Percentiles rank a stretch among this genome's conserved stretches.
Conservation (phyloP, 2,113 vertebrate genomes). For the Pachyramphus minor region DNA sequence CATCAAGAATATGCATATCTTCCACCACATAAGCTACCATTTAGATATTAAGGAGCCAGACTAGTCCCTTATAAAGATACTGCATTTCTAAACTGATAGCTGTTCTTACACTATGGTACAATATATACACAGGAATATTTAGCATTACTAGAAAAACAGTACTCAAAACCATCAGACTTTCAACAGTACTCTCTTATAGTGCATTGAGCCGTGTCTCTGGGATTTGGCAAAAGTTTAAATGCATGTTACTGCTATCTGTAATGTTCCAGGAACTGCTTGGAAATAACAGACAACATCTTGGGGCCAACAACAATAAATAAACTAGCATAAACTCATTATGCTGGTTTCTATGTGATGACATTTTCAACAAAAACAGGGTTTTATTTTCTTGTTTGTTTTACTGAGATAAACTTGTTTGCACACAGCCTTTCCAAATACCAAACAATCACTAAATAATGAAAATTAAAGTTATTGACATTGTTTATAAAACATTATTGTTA, state of each 20-base stretch:
- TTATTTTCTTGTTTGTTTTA: slow-evolving; percentile 34
- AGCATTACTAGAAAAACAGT: not conserved
- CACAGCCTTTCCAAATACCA: slow-evolving; percentile 7
- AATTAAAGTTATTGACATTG: not conserved
- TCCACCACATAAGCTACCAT: not conserved
- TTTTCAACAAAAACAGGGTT: not conserved
- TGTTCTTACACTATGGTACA: not conserved
- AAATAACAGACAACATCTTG: not conserved
- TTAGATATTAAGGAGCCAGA: not conserved
- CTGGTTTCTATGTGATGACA: not conserved
- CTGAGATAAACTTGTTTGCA: slow-evolving; percentile 31
- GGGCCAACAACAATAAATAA: not conserved
- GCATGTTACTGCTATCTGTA: not conserved
- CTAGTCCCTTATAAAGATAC: not conserved
- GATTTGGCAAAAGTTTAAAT: slow-evolving; percentile 11
- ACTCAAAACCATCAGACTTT: not conserved
- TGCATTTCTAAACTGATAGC: not conserved
- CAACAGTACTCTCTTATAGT: not conserved
- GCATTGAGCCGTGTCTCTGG: not conserved
- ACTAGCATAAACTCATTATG: not conserved
- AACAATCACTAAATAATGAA: not conserved
- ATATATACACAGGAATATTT: not conserved
- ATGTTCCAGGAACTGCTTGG: slow-evolving; percentile 9
- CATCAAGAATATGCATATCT: not conserved
- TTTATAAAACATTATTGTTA: not conserved